Conservation (phyloP, 2,797 vertebrate species). For the Hipposideros larvatus region DNA sequence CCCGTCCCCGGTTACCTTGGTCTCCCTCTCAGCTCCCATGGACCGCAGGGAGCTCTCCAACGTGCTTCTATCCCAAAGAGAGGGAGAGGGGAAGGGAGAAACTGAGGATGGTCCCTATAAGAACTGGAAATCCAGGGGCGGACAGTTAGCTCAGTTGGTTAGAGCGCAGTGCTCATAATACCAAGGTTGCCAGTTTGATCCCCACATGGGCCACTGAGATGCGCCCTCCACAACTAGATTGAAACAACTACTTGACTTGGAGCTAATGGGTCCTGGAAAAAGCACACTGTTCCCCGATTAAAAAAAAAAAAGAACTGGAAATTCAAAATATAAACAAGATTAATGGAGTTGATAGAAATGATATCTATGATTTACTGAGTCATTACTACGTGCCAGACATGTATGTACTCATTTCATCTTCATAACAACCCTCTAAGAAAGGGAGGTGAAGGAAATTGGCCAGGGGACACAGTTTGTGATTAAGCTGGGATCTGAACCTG, state of each 20-base stretch:
- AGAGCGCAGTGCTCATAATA: too few relatives aligned
- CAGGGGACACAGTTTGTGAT: background rate
- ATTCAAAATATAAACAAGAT: background rate
- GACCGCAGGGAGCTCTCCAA: background rate
- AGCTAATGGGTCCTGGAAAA: too few relatives aligned
- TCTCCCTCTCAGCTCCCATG: background rate
- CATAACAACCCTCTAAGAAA: background rate
- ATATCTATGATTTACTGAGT: background rate
- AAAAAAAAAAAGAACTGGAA: background rate
- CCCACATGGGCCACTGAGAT: too few relatives aligned
- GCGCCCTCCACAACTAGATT: too few relatives aligned
- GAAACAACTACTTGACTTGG: too few relatives aligned
- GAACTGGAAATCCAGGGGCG: background rate
- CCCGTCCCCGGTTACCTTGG: background rate
- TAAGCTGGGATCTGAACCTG: background rate
- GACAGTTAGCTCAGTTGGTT: too few relatives aligned
- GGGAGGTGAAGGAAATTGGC: background rate
- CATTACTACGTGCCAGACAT: background rate
- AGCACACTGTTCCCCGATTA: too few relatives aligned
- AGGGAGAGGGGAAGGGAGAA: background rate
- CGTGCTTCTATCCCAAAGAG: background rate
- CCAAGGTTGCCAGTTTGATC: too few relatives aligned
- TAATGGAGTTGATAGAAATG: background rate
- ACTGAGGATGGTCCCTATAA: background rate
- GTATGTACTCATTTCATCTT: background rate